phyloP scores from a whole-genome alignment of 2,888 invertebrate species.

The Heterodera filipjevi region DNA sequence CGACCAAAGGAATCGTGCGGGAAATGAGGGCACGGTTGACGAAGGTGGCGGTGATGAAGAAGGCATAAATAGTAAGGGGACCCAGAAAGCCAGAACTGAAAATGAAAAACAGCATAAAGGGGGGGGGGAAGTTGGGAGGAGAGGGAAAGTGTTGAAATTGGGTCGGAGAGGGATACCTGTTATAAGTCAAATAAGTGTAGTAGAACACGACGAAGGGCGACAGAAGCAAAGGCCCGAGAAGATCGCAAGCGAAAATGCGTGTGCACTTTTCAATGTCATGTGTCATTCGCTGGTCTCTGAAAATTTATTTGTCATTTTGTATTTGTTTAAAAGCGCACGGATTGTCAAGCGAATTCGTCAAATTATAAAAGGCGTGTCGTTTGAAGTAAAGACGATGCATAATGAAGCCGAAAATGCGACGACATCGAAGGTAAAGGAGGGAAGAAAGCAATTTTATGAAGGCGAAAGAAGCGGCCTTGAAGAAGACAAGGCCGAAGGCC shows the following conservation, averaged over 20 bases:
- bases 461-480: conserved; percentile 65
- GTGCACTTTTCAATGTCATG: conserved; percentile 71
- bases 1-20: conserved; percentile 70
- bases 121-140: neutral
- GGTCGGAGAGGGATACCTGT: conserved; percentile 62
- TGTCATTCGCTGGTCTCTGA: conserved; percentile 70
- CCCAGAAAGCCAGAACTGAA: conserved; percentile 70
- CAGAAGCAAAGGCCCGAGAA: conserved; percentile 67
- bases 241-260: conserved; percentile 66
- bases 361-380: conserved; percentile 68
- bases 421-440: conserved; percentile 69
- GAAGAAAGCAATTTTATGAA: conserved; percentile 67
- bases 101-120: conserved; percentile 37
- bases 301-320: conserved; percentile 41
- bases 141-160: neutral
- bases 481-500: conserved; percentile 65
- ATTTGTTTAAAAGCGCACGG: conserved; percentile 66
- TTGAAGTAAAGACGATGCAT: conserved; percentile 70
- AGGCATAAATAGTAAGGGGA: conserved; percentile 69
- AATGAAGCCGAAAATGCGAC: conserved; percentile 67
- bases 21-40: conserved; percentile 71
- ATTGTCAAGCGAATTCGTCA: conserved; percentile 68
- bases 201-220: conserved; percentile 71
- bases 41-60: conserved; percentile 70
- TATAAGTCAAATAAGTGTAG: conserved; percentile 70